These are phyloP conservation scores for Drosophila kohkoa DNA, from an alignment of 1,140 invertebrate genomes.

Conservation along the genomic window DNA sequence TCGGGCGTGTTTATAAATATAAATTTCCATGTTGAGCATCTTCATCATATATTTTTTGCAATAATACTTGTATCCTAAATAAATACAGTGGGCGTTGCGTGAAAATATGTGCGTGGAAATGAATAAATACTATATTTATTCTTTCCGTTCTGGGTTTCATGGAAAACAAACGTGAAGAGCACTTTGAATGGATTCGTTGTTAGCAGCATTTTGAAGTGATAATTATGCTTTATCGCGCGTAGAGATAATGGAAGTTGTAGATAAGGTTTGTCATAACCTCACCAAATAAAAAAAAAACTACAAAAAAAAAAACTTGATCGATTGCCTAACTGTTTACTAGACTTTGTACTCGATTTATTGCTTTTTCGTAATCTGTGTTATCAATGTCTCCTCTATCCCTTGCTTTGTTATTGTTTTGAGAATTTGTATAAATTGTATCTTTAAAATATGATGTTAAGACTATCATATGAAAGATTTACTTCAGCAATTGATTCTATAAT, in stretches of 20 bases:
- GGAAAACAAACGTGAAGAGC: neutral
- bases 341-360: slow-evolving; percentile 13
- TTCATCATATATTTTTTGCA: slow-evolving; percentile 2
- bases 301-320: neutral
- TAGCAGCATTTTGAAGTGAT: slow-evolving; percentile 15
- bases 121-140: slow-evolving; percentile 18
- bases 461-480: no score
- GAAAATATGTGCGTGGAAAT: slow-evolving; percentile 7
- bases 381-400: neutral
- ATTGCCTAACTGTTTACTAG: slow-evolving; percentile 3
- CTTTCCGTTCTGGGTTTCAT: neutral
- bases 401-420: neutral
- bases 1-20: neutral
- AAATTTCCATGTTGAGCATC: slow-evolving; percentile 9
- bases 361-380: neutral
- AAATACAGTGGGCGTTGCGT: slow-evolving; percentile 23
- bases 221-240: slow-evolving; percentile 10
- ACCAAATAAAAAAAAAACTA: neutral
- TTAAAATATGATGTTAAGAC: no score
- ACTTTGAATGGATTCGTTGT: neutral
- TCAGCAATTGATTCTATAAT: no score
- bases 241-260: slow-evolving; percentile 20
- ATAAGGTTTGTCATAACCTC: slow-evolving; percentile 4
- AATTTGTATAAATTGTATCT: no score
- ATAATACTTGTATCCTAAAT: slow-evolving; percentile 17